Evolutionary conservation across 1,140 invertebrate genomes (phyloP).

Genomic region (Bursaphelenchus mucronatus): DNA sequence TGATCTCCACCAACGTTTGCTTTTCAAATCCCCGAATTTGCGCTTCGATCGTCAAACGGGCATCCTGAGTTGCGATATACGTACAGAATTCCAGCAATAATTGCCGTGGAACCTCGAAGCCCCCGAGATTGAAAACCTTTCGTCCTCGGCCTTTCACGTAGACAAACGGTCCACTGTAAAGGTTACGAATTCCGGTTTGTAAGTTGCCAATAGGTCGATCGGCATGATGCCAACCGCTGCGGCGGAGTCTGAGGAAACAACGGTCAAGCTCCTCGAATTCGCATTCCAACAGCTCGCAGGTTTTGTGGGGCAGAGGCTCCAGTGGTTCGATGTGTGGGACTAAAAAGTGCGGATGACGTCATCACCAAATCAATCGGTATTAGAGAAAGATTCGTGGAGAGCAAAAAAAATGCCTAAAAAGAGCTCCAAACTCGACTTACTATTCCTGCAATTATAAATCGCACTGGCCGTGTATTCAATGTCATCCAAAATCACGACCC

Average conservation of each 20-base stretch:
- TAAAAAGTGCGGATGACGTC: constrained; percentile 19
- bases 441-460: constrained; percentile 48
- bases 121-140: constrained; percentile 27
- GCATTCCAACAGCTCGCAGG: constrained; percentile 37
- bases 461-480: constrained; percentile 45
- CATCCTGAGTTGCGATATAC: constrained; percentile 26
- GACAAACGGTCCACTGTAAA: constrained; percentile 35
- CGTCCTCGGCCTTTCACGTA: constrained; percentile 40
- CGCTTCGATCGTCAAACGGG: constrained; percentile 20
- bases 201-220: constrained; percentile 36
- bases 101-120: constrained; percentile 32
- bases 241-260: constrained; percentile 36
- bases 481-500: constrained; percentile 46
- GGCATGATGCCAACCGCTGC: constrained; percentile 34
- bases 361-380: neutral
- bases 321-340: constrained; percentile 44
- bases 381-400: neutral
- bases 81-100: constrained; percentile 43
- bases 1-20: constrained; percentile 7
- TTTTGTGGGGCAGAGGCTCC: constrained; percentile 27
- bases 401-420: neutral
- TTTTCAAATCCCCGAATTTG: constrained; percentile 24
- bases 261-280: constrained; percentile 35
- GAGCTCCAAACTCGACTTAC: constrained; percentile 27
- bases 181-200: constrained; percentile 36